These are phyloP conservation scores for Neomicropteryx cornuta DNA, from an alignment of 1,140 invertebrate genomes.

Conservation along the genomic window DNA sequence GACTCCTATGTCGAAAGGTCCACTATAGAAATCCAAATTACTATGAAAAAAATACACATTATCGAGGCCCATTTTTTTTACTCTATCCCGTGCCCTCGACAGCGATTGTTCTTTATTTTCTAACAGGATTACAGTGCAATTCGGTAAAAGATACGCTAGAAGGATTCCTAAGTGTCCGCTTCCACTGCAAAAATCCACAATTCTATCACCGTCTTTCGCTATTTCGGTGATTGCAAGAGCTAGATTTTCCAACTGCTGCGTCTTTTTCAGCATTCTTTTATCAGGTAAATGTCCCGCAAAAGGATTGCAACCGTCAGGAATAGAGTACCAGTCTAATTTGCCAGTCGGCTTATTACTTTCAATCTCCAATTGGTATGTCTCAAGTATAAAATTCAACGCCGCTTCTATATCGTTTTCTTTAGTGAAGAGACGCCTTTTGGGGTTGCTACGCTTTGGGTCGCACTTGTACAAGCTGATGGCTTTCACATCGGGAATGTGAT, in stretches of 20 bases:
- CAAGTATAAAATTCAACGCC: conserved; percentile 35
- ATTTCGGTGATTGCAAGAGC: conserved; percentile 65
- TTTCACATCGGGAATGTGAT: conserved; percentile 26
- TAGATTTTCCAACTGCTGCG: conserved; percentile 82
- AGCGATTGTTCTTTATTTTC: conserved; percentile 91
- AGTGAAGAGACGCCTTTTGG: conserved; percentile 60
- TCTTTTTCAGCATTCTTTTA: conserved; percentile 64
- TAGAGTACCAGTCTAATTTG: conserved; percentile 46
- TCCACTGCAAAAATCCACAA: conserved; percentile 93
- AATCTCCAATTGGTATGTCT: conserved; percentile 30
- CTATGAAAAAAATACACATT: conserved; percentile 80
- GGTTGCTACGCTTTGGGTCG: conserved; percentile 65
- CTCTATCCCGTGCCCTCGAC: conserved; percentile 57
- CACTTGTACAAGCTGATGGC: conserved; percentile 66
- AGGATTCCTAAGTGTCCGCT: conserved; percentile 87
- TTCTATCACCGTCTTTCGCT: conserved; percentile 45
- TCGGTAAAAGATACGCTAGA: conserved; percentile 67
- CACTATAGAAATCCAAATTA: conserved; percentile 76
- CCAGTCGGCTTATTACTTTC: conserved; percentile 12
- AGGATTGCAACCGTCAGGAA: conserved; percentile 66
- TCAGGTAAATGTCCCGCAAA: conserved; percentile 65
- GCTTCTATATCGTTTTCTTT: conserved; percentile 62
- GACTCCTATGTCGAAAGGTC: conserved; percentile 70
- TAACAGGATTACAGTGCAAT: conserved; percentile 65
- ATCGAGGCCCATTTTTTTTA: conserved; percentile 52